These are phyloP conservation scores for Scaptomyza reducta DNA, from an alignment of 2,888 invertebrate species.

Conservation along the genomic window DNA sequence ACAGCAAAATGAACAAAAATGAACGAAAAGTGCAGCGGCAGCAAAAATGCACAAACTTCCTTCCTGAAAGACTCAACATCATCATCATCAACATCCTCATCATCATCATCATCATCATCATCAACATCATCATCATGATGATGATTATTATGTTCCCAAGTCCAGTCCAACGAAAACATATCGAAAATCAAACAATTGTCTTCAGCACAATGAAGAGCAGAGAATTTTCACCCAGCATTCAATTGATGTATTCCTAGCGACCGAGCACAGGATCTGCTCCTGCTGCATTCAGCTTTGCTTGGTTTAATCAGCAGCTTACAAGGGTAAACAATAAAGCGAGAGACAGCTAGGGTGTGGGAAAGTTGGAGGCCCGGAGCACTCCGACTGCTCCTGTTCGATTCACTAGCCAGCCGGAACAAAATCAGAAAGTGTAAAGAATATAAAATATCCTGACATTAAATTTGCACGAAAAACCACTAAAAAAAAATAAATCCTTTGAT, in stretches of 20 bases:
- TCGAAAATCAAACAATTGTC: constrained; percentile 79
- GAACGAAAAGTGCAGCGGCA: constrained; percentile 65
- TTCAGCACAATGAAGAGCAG: constrained; percentile 66
- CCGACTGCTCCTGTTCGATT: background rate
- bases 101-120: background rate
- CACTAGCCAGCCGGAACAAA: constrained; percentile 17
- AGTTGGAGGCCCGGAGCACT: background rate
- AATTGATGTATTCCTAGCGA: constrained; percentile 62
- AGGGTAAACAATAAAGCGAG: constrained; percentile 66
- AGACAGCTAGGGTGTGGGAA: background rate
- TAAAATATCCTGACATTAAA: constrained; percentile 33
- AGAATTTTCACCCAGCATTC: constrained; percentile 51
- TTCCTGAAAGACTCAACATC: constrained; percentile 20
- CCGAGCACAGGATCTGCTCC: constrained; percentile 4
- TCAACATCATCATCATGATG: background rate
- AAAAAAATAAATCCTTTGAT: background rate
- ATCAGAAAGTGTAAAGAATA: constrained; percentile 61
- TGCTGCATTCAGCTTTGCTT: constrained; percentile 44
- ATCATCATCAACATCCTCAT: background rate
- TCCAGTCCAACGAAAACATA: constrained; percentile 56
- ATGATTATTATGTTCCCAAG: constrained; percentile 22
- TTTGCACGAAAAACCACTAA: background rate
- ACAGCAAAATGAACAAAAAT: constrained; percentile 55
- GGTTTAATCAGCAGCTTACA: constrained; percentile 79
- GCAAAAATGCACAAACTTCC: constrained; percentile 45